phyloP scores from a whole-genome alignment of 2,888 invertebrate genomes.

The Euzetes globulus region DNA sequence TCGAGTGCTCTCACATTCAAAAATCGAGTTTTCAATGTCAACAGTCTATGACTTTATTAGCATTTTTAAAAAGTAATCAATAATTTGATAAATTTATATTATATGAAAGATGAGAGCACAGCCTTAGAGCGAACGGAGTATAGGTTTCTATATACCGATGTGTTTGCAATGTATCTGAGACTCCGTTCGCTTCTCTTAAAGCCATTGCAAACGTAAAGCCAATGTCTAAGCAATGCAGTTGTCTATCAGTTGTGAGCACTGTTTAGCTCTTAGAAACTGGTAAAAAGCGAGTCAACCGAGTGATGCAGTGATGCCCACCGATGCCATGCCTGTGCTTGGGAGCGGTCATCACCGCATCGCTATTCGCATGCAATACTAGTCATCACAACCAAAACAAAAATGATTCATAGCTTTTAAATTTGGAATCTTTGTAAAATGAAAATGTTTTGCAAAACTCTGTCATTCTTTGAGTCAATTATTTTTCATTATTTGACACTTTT shows the following conservation, averaged over 20 bases:
- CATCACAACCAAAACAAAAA: neutral
- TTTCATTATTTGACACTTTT: neutral
- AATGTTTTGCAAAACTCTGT: neutral
- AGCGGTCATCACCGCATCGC: constrained; percentile 27
- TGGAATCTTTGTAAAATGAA: no score
- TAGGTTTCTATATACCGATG: neutral
- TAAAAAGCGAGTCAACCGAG: constrained; percentile 19
- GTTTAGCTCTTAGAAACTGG: constrained; percentile 14
- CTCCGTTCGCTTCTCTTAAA: neutral
- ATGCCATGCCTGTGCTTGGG: constrained; percentile 21
- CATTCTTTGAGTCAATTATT: neutral
- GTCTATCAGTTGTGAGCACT: neutral
- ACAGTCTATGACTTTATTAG: neutral
- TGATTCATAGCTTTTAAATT: neutral
- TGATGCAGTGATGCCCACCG: neutral
- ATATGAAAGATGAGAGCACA: constrained; percentile 26
- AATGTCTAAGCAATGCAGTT: no score
- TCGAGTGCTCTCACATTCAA: neutral
- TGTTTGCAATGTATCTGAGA: neutral
- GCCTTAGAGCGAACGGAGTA: constrained; percentile 14
- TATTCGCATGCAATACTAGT: neutral
- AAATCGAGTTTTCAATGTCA: neutral
- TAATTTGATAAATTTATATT: constrained; percentile 29
- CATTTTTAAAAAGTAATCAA: constrained; percentile 26
- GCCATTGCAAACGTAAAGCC: no score